Conservation (phyloP, 2,113 vertebrate genomes). For the Carettochelys insculpta region DNA sequence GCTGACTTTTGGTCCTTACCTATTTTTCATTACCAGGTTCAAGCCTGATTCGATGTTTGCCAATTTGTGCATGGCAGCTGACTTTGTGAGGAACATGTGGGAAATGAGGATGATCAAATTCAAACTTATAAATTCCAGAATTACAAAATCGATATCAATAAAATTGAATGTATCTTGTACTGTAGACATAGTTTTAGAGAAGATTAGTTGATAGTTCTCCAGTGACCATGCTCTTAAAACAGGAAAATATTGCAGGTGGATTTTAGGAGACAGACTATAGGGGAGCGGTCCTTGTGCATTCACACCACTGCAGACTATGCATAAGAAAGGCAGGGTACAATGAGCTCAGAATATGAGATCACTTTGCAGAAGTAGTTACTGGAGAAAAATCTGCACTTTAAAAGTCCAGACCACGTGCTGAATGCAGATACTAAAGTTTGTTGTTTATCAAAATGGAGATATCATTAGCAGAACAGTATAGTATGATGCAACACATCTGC, state of each 20-base stretch:
- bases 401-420: not conserved
- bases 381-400: not conserved
- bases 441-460: not conserved
- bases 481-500: not conserved
- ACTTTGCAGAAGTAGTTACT: not conserved
- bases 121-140: too few species aligned
- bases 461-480: fast-evolving
- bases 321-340: fast-evolving
- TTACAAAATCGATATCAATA: too few species aligned
- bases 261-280: not conserved
- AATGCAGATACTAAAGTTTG: fast-evolving
- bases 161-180: too few species aligned
- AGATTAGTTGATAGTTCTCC: not conserved
- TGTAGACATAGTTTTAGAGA: too few species aligned
- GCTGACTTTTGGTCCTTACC: too few species aligned
- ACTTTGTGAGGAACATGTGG: too few species aligned
- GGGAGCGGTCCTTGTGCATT: fast-evolving
- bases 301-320: not conserved
- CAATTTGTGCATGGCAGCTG: too few species aligned
- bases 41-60: too few species aligned
- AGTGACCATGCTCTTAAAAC: not conserved
- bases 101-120: too few species aligned
- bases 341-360: not conserved
- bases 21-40: too few species aligned
- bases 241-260: not conserved